Percentiles rank a stretch among this genome's conserved stretches.
phyloP scores from a whole-genome alignment of 2,888 invertebrate genomes.

The Eudasyphora cyanicolor region DNA sequence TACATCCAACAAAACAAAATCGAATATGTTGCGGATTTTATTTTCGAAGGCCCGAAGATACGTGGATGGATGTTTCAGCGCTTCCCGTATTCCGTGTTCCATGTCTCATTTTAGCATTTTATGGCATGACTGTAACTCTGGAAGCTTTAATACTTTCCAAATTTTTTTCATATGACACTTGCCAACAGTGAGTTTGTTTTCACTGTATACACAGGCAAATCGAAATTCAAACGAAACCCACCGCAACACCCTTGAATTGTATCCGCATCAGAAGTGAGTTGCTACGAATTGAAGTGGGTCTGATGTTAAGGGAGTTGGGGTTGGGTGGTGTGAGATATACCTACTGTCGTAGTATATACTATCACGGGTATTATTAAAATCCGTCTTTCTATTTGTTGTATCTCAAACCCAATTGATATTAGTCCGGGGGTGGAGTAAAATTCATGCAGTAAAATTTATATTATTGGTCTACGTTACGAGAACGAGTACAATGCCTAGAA shows the following conservation, averaged over 20 bases:
- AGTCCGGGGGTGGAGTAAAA: background rate
- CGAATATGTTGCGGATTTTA: conserved; percentile 14
- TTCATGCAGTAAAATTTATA: too few species aligned
- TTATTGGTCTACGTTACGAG: too few species aligned
- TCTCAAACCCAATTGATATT: conserved; percentile 14
- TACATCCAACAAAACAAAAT: conserved; percentile 6
- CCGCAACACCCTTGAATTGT: conserved; percentile 12
- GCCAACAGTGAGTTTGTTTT: conserved; percentile 29
- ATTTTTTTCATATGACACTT: conserved; percentile 53
- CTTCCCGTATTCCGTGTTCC: too few species aligned
- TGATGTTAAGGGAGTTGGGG: too few species aligned
- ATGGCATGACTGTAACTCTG: background rate
- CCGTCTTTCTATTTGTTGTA: background rate
- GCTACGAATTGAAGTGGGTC: too few species aligned
- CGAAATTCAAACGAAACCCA: background rate
- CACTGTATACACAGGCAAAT: background rate
- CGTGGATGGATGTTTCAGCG: conserved; percentile 2
- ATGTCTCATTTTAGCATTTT: too few species aligned
- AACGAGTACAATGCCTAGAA: too few species aligned
- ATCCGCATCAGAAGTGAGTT: background rate
- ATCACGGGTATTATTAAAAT: background rate
- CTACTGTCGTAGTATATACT: background rate
- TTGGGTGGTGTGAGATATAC: background rate
- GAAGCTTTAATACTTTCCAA: conserved; percentile 33
- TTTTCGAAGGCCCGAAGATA: conserved; percentile 1